Conservation (phyloP, 2,888 invertebrate species). For the Drosophila atripex region DNA sequence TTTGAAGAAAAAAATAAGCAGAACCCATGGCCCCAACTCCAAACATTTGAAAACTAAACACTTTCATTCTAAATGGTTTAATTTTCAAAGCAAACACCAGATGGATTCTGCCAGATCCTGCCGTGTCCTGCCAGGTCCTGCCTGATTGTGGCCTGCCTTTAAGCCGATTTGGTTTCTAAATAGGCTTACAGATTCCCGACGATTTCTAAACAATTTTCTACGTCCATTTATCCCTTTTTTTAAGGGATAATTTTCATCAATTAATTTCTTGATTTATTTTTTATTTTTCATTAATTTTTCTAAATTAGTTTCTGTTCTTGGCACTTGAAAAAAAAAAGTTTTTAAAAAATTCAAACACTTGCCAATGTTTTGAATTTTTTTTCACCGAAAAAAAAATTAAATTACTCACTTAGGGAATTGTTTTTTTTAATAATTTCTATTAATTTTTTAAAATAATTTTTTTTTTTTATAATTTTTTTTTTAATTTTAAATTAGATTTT, state of each 20-base stretch:
- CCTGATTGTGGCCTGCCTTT: constrained; percentile 31
- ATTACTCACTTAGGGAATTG: background rate
- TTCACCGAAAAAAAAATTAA: constrained; percentile 18
- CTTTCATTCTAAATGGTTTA: constrained; percentile 35
- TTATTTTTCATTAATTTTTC: background rate
- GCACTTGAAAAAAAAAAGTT: constrained; percentile 9
- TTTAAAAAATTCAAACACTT: background rate
- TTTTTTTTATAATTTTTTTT: background rate
- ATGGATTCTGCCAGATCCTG: constrained; percentile 16
- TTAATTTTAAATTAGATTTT: too few species aligned
- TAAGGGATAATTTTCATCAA: background rate
- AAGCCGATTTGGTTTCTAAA: constrained; percentile 32
- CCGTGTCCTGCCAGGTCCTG: background rate
- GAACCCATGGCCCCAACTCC: too few species aligned
- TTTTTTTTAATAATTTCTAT: background rate
- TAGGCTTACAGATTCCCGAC: constrained; percentile 25
- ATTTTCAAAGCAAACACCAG: constrained; percentile 22
- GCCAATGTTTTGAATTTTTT: constrained; percentile 5
- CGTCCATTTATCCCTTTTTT: background rate
- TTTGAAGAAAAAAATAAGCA: too few species aligned
- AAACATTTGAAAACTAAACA: constrained; percentile 46
- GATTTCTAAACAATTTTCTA: background rate
- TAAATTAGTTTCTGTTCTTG: too few species aligned
- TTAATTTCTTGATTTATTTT: background rate
- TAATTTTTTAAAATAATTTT: background rate